Percentiles rank a stretch among this genome's conserved stretches.
Conservation (phyloP, 2,888 invertebrate genomes). For the Pyralis farinalis region DNA sequence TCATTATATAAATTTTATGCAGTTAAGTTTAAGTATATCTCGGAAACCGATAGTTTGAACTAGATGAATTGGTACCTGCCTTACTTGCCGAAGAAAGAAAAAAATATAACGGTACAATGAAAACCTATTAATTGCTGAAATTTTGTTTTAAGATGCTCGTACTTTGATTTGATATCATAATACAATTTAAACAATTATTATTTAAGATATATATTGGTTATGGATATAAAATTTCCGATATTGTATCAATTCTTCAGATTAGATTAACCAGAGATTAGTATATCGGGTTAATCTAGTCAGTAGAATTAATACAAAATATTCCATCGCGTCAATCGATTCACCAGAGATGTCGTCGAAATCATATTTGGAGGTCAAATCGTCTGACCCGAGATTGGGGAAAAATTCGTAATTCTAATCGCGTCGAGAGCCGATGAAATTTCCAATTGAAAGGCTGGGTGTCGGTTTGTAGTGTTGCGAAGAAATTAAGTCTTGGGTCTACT, state of each 20-base stretch:
- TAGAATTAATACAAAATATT: constrained; percentile 1
- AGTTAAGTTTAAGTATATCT: too few species aligned
- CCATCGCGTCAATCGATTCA: constrained; percentile 10
- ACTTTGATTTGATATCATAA: too few species aligned
- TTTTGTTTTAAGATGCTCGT: too few species aligned
- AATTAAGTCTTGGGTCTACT: too few species aligned
- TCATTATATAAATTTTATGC: too few species aligned
- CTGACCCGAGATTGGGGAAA: constrained; percentile 8
- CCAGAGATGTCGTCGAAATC: constrained; percentile 7
- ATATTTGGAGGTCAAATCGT: constrained; percentile 7
- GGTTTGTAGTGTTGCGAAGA: constrained; percentile 4
- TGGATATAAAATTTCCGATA: background rate
- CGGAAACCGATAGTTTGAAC: too few species aligned
- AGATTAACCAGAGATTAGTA: background rate
- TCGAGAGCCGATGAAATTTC: constrained; percentile 32
- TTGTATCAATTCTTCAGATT: background rate
- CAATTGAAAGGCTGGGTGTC: constrained; percentile 40
- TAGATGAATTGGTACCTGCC: too few species aligned
- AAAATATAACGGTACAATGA: too few species aligned
- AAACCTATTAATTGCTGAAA: too few species aligned
- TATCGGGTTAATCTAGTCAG: background rate
- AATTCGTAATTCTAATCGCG: constrained; percentile 23
- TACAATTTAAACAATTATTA: too few species aligned
- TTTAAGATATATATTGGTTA: too few species aligned
- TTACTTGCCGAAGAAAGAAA: too few species aligned